Conservation (phyloP, 1,140 invertebrate species). For the Gonatopus flavifemur region DNA sequence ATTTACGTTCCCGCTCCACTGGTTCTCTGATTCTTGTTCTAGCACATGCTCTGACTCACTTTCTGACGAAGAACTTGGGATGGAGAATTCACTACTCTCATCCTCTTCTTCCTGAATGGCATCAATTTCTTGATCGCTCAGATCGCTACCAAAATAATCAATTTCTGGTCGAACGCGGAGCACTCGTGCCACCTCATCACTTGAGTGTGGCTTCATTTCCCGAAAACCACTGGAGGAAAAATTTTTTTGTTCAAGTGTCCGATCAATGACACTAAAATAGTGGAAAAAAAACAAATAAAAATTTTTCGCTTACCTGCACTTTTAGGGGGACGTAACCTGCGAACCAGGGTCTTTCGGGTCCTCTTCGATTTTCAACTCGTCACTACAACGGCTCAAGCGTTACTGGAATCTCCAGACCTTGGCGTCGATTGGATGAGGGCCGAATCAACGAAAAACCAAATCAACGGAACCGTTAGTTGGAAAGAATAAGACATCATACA, state of each 20-base stretch:
- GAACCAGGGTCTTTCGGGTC: not conserved
- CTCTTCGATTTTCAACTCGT: too few relatives aligned
- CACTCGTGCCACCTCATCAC: not conserved
- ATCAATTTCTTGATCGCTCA: slow-evolving; percentile 8
- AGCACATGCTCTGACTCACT: not conserved
- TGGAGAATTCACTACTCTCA: not conserved
- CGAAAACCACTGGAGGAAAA: not conserved
- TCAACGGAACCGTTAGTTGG: too few relatives aligned
- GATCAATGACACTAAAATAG: too few relatives aligned
- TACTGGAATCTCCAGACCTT: too few relatives aligned
- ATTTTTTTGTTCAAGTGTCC: too few relatives aligned
- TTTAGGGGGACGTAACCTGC: not conserved
- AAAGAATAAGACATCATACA: too few relatives aligned
- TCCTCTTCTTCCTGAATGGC: slow-evolving; percentile 1
- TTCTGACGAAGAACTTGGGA: not conserved
- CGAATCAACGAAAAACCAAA: too few relatives aligned
- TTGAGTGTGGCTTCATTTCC: not conserved
- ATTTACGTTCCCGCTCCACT: slow-evolving; percentile 1
- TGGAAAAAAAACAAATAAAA: not conserved
- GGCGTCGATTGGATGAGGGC: too few relatives aligned
- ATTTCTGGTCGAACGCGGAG: not conserved
- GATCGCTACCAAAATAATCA: slow-evolving; percentile 6
- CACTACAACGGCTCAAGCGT: too few relatives aligned
- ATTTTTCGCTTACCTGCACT: not conserved
- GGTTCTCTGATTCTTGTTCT: not conserved